Evolutionary conservation across 1,140 invertebrate species (phyloP).

Genomic region (Mercenaria mercenaria): DNA sequence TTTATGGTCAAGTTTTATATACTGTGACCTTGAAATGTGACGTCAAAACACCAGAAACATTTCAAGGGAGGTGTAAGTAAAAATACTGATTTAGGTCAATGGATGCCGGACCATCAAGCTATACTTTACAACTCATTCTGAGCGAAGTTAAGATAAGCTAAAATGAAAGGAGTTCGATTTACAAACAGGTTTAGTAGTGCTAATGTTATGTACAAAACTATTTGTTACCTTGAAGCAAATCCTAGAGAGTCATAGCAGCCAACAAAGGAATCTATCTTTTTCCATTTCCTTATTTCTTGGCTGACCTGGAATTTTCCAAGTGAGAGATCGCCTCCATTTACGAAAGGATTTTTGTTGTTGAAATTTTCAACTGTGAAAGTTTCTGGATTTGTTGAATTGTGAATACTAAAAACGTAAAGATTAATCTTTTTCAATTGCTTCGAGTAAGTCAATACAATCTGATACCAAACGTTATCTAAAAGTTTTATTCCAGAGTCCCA

Average conservation of each 20-base stretch:
- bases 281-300: conserved; percentile 43
- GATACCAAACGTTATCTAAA: conserved; percentile 54
- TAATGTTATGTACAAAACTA: too few species aligned
- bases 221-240: conserved; percentile 51
- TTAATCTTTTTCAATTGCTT: not conserved
- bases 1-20: too few species aligned
- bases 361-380: conserved; percentile 6
- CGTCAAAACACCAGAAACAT: too few species aligned
- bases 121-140: too few species aligned
- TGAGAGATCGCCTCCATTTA: conserved; percentile 43
- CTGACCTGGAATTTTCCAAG: conserved; percentile 61
- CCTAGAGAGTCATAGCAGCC: conserved; percentile 57
- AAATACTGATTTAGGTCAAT: too few species aligned
- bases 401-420: not conserved
- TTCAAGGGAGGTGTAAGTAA: too few species aligned
- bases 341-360: not conserved
- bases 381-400: not conserved
- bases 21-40: too few species aligned
- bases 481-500: conserved; percentile 29
- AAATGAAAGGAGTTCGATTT: too few species aligned
- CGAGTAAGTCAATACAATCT: conserved; percentile 23
- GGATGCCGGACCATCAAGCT: too few species aligned
- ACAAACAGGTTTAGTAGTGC: too few species aligned
- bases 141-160: too few species aligned
- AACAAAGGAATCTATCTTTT: conserved; percentile 51